Evolutionary conservation across 1,140 invertebrate species (phyloP), one percentile per base, ranked within the genome.

Genomic region (Planococcus citri): DNA sequence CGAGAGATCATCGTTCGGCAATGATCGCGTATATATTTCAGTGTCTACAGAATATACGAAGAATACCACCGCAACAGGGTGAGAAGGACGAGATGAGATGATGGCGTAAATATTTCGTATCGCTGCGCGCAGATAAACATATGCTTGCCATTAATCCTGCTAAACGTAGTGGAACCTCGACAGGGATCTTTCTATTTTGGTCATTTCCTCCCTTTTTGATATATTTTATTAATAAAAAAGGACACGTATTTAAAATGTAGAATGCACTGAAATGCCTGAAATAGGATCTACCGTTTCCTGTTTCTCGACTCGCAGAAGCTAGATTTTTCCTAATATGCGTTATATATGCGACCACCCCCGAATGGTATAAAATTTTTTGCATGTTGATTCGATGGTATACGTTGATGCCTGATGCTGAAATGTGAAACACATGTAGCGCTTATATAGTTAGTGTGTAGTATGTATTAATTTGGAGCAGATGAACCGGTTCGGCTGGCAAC

Each of bases 181-280:
- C 41, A 64, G 60, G 21, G 60, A 64, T 64, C 60, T 25, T 64
- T 64, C 60, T 64, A 64, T 64, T 64, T 64, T 64, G 60, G 60
- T 64, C 60, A 64, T 64, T 64, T 64, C 60, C 60, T 64, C 60
- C 60, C 60, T 27, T 64, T 64, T 64, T 64, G 25, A 64, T 64
- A 64, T 64, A 25, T 64, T 64, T 64, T 64, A 64, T 64, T 64
- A 64, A 64, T 64, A 64, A 64, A 64, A 25, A 64, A 64, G 20
- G 20, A 64, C 10, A 51, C 10, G 17, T 20, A 33, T 33, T 33
- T 33, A 33, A 25, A 64, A 22, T 9, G 60, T 10, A 9, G 1
- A 64, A 64, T 64, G 10, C 9, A 64, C 22, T 10, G 24, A 64
- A 64, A 64, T 24, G 21, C 60, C 25, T 64, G 60, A 64, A 64